Evolutionary conservation across 2,797 vertebrate species (phyloP).

Genomic region (Hipposideros larvatus): DNA sequence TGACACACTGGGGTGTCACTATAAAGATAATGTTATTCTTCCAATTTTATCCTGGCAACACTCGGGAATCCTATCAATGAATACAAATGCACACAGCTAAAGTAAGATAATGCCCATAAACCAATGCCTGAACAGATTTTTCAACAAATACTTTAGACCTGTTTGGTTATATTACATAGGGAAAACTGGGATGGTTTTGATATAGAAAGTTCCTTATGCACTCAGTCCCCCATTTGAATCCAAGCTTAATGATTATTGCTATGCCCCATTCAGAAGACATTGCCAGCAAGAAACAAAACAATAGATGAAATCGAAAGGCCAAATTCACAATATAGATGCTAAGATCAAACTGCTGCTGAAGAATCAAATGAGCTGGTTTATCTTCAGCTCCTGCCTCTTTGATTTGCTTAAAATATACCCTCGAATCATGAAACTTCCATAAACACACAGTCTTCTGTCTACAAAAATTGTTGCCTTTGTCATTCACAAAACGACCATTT

Average conservation of each 20-base stretch:
- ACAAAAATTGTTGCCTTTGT: not conserved
- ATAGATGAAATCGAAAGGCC: not conserved
- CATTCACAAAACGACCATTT: not conserved
- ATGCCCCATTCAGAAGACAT: not conserved
- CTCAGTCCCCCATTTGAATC: conserved; percentile 28
- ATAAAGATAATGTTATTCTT: conserved; percentile 63
- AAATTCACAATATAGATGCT: conserved; percentile 41
- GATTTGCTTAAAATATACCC: not conserved
- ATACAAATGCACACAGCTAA: conserved; percentile 41
- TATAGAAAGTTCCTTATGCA: conserved; percentile 34
- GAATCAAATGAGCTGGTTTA: conserved; percentile 19
- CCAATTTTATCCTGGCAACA: conserved; percentile 59
- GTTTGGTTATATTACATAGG: conserved; percentile 51
- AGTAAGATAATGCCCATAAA: conserved; percentile 47
- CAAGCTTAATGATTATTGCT: conserved; percentile 40
- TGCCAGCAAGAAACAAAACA: conserved; percentile 4
- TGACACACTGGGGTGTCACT: conserved; percentile 50
- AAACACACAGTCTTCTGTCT: not conserved
- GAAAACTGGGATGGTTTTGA: conserved; percentile 28
- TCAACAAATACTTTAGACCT: conserved; percentile 6
- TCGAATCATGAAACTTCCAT: not conserved
- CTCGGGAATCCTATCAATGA: conserved; percentile 61
- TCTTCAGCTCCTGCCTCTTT: conserved; percentile 5
- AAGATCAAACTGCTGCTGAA: not conserved
- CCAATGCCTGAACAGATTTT: conserved; percentile 48